Conservation (phyloP, 2,888 invertebrate genomes). For the Chironomus riparius region DNA sequence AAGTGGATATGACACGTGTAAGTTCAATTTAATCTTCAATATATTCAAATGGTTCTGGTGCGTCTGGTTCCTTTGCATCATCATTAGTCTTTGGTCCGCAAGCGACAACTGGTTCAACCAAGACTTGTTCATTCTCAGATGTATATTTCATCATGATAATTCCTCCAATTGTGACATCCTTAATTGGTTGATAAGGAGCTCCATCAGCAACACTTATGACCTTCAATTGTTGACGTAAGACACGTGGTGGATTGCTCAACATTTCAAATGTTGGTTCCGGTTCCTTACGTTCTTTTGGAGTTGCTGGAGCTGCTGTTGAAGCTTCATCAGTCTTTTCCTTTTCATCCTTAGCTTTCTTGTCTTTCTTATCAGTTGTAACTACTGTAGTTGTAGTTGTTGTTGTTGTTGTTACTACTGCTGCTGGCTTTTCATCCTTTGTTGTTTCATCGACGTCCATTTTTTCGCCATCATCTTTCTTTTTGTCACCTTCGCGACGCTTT, state of each 20-base stretch:
- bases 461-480: conserved; percentile 48
- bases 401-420: conserved; percentile 34
- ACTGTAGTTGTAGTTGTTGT: conserved; percentile 30
- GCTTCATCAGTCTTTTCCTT: conserved; percentile 45
- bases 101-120: conserved; percentile 88
- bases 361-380: conserved; percentile 34
- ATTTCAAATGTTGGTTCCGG: conserved; percentile 89
- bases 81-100: conserved; percentile 77
- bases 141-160: conserved; percentile 89
- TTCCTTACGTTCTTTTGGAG: conserved; percentile 56
- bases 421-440: conserved; percentile 39
- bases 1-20: too few relatives aligned
- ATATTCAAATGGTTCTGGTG: conserved; percentile 96
- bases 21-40: conserved; percentile 58
- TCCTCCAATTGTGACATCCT: conserved; percentile 90
- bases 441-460: conserved; percentile 85
- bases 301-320: conserved; percentile 37
- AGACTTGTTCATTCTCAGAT: conserved; percentile 66
- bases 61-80: conserved; percentile 93
- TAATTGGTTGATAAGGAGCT: conserved; percentile 72
- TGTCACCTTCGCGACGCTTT: conserved; percentile 67
- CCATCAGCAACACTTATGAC: conserved; percentile 71
- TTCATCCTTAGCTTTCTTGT: conserved; percentile 43
- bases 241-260: conserved; percentile 87
- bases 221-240: conserved; percentile 84